A percentile compares a stretch with the other conserved stretches of the same genome.
Conservation (phyloP, 2,797 vertebrate species). For the Liparis tanakae region DNA sequence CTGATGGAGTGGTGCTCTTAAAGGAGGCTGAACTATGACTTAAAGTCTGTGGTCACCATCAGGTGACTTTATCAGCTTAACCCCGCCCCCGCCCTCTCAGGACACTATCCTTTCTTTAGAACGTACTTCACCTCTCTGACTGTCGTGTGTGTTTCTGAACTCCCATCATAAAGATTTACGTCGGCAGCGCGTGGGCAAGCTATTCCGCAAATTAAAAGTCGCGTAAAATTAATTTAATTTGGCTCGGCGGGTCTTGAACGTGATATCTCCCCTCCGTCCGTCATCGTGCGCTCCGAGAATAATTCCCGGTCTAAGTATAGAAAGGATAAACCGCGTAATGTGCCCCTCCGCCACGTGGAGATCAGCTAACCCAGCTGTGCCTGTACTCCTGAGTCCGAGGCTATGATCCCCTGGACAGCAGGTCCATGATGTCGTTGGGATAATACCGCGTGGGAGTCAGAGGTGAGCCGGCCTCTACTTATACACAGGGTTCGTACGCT, state of each 20-base stretch:
- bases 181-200: conserved; percentile 12
- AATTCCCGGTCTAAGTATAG: conserved; percentile 65
- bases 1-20: conserved; percentile 34
- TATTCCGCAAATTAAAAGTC: conserved; percentile 36
- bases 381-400: conserved; percentile 40
- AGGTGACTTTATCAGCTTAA: conserved; percentile 31
- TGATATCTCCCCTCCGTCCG: conserved; percentile 13
- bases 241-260: conserved; percentile 9
- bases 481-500: no score
- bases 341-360: conserved; percentile 30
- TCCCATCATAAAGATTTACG: conserved; percentile 41
- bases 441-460: conserved; percentile 45
- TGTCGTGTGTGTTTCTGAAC: conserved; percentile 29
- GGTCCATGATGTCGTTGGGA: conserved; percentile 56
- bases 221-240: conserved; percentile 18
- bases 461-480: conserved; percentile 25
- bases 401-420: conserved; percentile 59
- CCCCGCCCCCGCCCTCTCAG: conserved; percentile 6
- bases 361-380: conserved; percentile 62
- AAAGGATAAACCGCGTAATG: conserved; percentile 62
- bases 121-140: conserved; percentile 27
- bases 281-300: conserved; percentile 49
- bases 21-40: conserved; percentile 28
- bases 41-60: conserved; percentile 23
- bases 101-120: conserved; percentile 26